Evolutionary conservation across 2,888 invertebrate species (phyloP).

Genomic region (Cotesia congregata): DNA sequence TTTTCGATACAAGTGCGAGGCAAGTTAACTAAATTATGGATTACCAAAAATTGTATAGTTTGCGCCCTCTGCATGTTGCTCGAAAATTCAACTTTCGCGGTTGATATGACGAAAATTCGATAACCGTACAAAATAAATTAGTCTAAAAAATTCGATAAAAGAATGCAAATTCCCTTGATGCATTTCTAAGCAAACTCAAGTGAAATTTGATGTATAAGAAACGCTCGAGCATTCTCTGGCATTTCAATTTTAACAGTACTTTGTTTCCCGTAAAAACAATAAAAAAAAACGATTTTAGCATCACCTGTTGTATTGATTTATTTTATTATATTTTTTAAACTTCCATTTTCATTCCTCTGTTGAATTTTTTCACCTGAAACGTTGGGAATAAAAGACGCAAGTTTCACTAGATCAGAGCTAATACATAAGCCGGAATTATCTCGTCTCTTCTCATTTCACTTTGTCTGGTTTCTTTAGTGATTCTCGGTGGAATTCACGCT

Average conservation of each 20-base stretch:
- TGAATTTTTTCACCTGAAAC: constrained; percentile 20
- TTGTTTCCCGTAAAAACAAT: constrained; percentile 26
- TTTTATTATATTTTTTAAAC: background rate
- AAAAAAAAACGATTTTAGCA: constrained; percentile 34
- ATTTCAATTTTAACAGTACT: constrained; percentile 41
- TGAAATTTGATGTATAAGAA: background rate
- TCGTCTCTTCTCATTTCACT: background rate
- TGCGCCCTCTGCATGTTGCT: no score
- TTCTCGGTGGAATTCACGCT: constrained; percentile 39
- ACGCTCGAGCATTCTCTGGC: constrained; percentile 6
- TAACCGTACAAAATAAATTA: background rate
- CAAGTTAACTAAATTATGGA: no score
- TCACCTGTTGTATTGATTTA: background rate
- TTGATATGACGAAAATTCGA: background rate
- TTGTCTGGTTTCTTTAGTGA: constrained; percentile 24
- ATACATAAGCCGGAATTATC: background rate
- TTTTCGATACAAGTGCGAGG: no score
- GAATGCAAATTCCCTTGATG: background rate
- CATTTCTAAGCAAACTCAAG: background rate
- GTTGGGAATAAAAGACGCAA: constrained; percentile 1
- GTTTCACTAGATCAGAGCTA: background rate
- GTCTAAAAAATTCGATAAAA: background rate
- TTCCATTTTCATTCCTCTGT: background rate
- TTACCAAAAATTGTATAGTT: no score
- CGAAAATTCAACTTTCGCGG: no score